Conservation (phyloP, 2,797 vertebrate genomes). For the Chaunax sp. region DNA sequence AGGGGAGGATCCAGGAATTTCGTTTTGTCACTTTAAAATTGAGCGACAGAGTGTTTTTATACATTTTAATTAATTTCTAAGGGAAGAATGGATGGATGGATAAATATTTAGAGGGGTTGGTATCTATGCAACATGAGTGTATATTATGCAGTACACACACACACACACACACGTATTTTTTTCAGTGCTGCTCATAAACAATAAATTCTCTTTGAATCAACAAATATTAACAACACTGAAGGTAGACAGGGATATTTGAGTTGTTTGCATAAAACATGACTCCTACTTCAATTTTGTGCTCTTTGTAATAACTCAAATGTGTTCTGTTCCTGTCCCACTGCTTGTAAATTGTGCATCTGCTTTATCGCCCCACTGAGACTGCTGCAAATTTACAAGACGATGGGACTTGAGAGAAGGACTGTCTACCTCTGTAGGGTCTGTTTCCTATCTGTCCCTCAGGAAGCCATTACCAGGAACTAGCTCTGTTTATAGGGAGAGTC, state of each 20-base stretch:
- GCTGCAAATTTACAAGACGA: conserved; percentile 70
- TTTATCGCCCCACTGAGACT: conserved; percentile 67
- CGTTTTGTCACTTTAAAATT: too few relatives aligned
- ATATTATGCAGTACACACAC: too few relatives aligned
- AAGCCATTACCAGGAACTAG: conserved; percentile 69
- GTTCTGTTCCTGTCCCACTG: conserved; percentile 45
- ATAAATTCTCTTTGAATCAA: conserved; percentile 30
- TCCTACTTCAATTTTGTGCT: conserved; percentile 37
- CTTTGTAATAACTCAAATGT: conserved; percentile 55
- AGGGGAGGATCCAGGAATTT: too few relatives aligned
- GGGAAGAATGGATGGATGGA: too few relatives aligned
- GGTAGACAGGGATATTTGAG: conserved; percentile 17
- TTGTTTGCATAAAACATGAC: conserved; percentile 40
- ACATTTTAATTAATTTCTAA: too few relatives aligned
- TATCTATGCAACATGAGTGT: too few relatives aligned
- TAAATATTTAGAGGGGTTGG: too few relatives aligned
- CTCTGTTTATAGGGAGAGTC: conserved; percentile 58
- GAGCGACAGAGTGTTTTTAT: too few relatives aligned
- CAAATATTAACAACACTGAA: conserved; percentile 20
- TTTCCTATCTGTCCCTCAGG: conserved; percentile 69
- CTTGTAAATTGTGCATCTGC: conserved; percentile 73
- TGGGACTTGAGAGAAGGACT: conserved; percentile 59
- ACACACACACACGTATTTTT: background rate
- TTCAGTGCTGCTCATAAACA: conserved; percentile 13
- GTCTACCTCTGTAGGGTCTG: conserved; percentile 51